Percentiles rank a stretch among this genome's conserved stretches.
Evolutionary conservation across 1,140 invertebrate species (phyloP).

Genomic region (Lucilia cuprina): DNA sequence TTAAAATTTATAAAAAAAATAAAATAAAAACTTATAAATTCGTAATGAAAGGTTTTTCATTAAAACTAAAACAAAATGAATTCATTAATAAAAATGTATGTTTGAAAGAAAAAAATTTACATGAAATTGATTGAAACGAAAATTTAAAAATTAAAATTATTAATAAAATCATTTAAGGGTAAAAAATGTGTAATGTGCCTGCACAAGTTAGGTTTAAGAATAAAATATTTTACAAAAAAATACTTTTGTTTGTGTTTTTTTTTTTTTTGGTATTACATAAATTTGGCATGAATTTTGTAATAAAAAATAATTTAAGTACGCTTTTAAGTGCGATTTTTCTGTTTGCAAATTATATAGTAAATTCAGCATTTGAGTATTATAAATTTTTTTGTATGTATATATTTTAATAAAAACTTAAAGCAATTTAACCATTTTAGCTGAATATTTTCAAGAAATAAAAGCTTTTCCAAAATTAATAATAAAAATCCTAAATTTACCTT

Average conservation of each 20-base stretch:
- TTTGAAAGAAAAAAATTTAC: neutral
- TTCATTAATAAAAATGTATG: neutral
- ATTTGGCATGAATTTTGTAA: neutral
- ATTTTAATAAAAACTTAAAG: conserved; percentile 11
- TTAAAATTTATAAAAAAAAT: conserved; percentile 11
- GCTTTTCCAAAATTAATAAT: neutral
- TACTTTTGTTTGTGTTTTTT: conserved; percentile 13
- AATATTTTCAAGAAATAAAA: too few relatives aligned
- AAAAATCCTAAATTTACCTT: neutral
- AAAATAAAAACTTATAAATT: conserved; percentile 16
- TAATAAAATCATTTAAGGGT: neutral
- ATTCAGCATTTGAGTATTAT: neutral
- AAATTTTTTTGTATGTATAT: neutral
- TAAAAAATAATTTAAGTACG: conserved; percentile 31
- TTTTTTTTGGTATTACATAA: neutral
- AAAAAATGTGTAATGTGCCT: conserved; percentile 47
- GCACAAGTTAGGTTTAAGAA: conserved; percentile 24
- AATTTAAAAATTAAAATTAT: too few relatives aligned
- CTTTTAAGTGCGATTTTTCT: conserved; percentile 30
- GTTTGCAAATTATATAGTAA: neutral
- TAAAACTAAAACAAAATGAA: neutral
- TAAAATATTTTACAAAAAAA: neutral
- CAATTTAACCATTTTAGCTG: neutral
- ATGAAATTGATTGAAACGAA: neutral
- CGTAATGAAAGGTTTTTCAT: conserved; percentile 15